A percentile compares a stretch with the other conserved stretches of the same genome.
Conservation (phyloP, 2,113 vertebrate species). For the Leuciscus idus region DNA sequence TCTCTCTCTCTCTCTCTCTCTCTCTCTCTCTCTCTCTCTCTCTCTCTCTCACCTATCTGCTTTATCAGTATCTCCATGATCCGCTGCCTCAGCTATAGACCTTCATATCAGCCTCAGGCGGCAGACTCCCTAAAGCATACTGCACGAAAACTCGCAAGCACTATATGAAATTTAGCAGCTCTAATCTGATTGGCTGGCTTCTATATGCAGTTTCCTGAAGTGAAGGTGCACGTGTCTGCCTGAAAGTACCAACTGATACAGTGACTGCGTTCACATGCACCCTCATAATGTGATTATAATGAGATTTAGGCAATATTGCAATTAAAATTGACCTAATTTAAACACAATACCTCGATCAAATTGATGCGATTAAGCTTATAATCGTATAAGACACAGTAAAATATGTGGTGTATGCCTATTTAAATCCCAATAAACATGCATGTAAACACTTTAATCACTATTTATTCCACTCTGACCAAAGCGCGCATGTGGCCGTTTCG, state of each 20-base stretch:
- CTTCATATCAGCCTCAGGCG: background rate
- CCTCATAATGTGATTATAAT: too few species aligned
- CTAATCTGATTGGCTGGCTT: background rate
- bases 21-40: background rate
- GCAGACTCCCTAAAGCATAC: background rate
- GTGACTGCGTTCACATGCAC: too few species aligned
- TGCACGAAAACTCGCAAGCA: background rate
- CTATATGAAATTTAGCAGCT: background rate
- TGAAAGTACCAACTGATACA: background rate
- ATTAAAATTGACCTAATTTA: too few species aligned
- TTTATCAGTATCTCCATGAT: constrained; percentile 13
- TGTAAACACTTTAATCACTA: too few species aligned
- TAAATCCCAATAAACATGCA: too few species aligned
- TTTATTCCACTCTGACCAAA: too few species aligned
- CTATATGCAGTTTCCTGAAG: background rate
- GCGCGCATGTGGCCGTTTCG: too few species aligned
- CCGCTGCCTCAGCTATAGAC: background rate
- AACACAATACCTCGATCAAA: too few species aligned
- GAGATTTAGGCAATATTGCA: too few species aligned
- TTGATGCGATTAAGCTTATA: too few species aligned
- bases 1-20: background rate
- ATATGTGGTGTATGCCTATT: too few species aligned
- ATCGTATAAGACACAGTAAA: too few species aligned
- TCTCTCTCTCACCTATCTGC: background rate
- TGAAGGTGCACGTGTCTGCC: background rate